Base-by-base conservation (phyloP, 2,888 invertebrate species). In the Stenotaenia linearis region DNA sequence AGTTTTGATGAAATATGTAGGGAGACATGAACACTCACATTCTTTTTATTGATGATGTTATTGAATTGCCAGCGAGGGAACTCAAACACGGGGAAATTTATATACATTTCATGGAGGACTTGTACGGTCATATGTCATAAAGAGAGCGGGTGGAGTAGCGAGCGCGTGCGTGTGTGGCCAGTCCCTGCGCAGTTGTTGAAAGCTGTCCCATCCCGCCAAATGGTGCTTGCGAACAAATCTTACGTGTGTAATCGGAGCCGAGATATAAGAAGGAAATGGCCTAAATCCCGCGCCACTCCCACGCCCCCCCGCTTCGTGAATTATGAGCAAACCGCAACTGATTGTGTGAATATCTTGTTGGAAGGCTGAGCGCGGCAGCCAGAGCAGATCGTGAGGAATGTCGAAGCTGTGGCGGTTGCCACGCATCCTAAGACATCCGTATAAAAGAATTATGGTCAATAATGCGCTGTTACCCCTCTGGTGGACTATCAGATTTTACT, bases 11-110 rank as follows among this genome's bases (percentile, higher is more conserved):
- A 69, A 69, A 69, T 69, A 69, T 69, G 25, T 69, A 23, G 69
- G 0, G 25, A 15, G 69, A 69, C 50, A 18, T 50, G 50, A 1
- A 18, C 50, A 50, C 50, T 18, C 50, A 9, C 69, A 28, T 69
- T 69, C 69, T 69, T 69, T 69, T 69, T 69, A 69, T 69, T 69
- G 69, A 69, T 69, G 69, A 69, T 69, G 69, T 28, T 69, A 69
- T 69, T 69, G 69, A 69, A 69, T 69, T 69, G 25, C 28, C 69
- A 28, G 28, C 69, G 25, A 69, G 69, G 69, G 69, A 28, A 69
- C 69, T 69, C 25, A 28, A 69, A 69, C 69, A 69, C 69, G 69
- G 28, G 28, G 25, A 23, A 69, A 69, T 69, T 69, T 69, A 69
- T 69, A 69, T 25, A 69, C 69, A 69, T 69, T 69, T 69, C 69